Evolutionary conservation across 1,140 invertebrate genomes (phyloP).

Genomic region (Drosophila littoralis): DNA sequence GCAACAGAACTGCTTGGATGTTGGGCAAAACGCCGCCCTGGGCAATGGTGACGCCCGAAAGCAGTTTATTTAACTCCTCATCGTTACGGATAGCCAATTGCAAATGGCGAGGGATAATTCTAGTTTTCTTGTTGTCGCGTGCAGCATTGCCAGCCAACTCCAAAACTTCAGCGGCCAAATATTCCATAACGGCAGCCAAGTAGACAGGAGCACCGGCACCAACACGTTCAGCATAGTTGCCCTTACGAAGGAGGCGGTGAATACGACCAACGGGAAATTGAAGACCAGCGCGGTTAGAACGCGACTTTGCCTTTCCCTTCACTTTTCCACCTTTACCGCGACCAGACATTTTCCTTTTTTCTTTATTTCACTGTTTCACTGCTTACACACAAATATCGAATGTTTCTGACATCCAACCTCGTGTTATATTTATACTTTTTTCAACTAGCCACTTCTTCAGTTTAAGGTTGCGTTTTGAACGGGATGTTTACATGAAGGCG

Average conservation of each 20-base stretch:
- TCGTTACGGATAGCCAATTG: slow-evolving; percentile 94
- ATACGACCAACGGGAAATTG: slow-evolving; percentile 90
- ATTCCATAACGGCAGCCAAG: slow-evolving; percentile 4
- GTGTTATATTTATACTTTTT: not conserved
- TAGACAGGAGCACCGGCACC: not conserved
- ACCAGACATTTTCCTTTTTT: slow-evolving; percentile 77
- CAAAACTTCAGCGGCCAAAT: slow-evolving; percentile 89
- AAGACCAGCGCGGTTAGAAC: slow-evolving; percentile 88
- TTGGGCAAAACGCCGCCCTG: slow-evolving; percentile 89
- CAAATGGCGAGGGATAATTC: slow-evolving; percentile 93
- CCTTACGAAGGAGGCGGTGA: slow-evolving; percentile 88
- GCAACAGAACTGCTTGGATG: slow-evolving; percentile 86
- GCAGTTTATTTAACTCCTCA: slow-evolving; percentile 92
- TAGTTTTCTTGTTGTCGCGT: slow-evolving; percentile 54
- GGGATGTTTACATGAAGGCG: too few relatives aligned
- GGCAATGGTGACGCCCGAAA: slow-evolving; percentile 92
- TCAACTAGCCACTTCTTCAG: too few relatives aligned
- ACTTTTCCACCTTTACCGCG: slow-evolving; percentile 88
- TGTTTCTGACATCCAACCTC: not conserved
- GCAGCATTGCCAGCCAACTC: slow-evolving; percentile 93
- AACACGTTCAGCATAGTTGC: slow-evolving; percentile 85
- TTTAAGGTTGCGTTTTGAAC: too few relatives aligned
- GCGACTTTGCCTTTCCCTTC: slow-evolving; percentile 87
- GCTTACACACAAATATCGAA: not conserved
- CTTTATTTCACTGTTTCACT: not conserved